These are phyloP conservation scores for Nasonia vitripennis DNA, from an alignment of 1,140 invertebrate genomes.

Conservation along the genomic window DNA sequence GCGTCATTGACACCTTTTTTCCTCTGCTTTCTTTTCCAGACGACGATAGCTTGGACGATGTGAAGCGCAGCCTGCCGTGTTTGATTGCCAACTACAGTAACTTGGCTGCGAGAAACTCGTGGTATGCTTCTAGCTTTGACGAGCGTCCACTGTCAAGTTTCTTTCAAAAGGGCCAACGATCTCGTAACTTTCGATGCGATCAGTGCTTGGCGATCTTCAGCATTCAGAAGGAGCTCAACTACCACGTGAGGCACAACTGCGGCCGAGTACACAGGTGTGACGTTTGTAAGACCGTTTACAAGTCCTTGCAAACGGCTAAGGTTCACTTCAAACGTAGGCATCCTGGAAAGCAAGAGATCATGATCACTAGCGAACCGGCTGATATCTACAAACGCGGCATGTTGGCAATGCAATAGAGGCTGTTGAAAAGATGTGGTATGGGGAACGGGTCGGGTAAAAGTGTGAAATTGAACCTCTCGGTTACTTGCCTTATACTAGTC, in stretches of 20 bases:
- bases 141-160: neutral
- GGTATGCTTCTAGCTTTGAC: neutral
- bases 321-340: slow-evolving; percentile 63
- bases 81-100: slow-evolving; percentile 15
- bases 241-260: slow-evolving; percentile 63
- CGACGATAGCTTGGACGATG: neutral
- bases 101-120: neutral
- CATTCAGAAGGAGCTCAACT: slow-evolving; percentile 59
- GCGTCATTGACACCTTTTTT: slow-evolving; percentile 32
- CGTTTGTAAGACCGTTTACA: slow-evolving; percentile 62
- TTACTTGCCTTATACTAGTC: neutral
- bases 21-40: slow-evolving; percentile 47
- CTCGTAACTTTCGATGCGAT: slow-evolving; percentile 50
- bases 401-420: neutral
- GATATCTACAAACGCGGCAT: neutral
- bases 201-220: slow-evolving; percentile 60
- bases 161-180: neutral
- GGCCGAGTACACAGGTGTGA: slow-evolving; percentile 65
- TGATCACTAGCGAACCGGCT: slow-evolving; percentile 35
- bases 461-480: too few species aligned
- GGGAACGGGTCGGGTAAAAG: too few species aligned
- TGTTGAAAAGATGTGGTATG: too few species aligned
- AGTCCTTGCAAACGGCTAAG: slow-evolving; percentile 63
- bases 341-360: slow-evolving; percentile 34
- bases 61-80: neutral